Conservation (phyloP, 2,888 invertebrate genomes). For the Trissoscelio sp. region DNA sequence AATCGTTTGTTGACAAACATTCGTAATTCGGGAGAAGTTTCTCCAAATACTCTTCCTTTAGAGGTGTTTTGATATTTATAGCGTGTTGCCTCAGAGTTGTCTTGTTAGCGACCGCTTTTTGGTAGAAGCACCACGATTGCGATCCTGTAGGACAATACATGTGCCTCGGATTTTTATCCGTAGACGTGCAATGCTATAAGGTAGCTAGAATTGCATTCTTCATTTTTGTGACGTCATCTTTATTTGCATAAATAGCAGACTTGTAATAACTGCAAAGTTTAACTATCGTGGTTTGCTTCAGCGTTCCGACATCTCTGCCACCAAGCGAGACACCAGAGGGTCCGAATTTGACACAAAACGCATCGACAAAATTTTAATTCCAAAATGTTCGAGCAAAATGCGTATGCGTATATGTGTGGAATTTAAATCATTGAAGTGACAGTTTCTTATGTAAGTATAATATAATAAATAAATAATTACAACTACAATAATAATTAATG, state of each 20-base stretch:
- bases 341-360: too few species aligned
- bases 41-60: background rate
- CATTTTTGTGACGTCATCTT: constrained; percentile 5
- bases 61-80: background rate
- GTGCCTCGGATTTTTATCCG: constrained; percentile 11
- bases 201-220: constrained; percentile 2
- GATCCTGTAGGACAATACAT: background rate
- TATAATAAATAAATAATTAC: too few species aligned
- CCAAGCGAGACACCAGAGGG: constrained; percentile 4
- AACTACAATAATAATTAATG: too few species aligned
- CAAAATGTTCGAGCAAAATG: too few species aligned
- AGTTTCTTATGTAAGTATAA: too few species aligned
- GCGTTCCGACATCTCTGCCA: background rate
- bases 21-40: background rate
- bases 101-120: background rate
- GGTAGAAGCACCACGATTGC: constrained; percentile 4
- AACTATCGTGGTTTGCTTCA: constrained; percentile 3
- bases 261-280: constrained; percentile 14
- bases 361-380: too few species aligned
- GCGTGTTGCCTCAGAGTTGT: background rate
- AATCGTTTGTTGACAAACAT: constrained; percentile 2
- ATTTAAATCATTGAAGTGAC: too few species aligned
- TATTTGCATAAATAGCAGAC: constrained; percentile 6
- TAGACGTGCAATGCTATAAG: constrained; percentile 5
- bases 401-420: too few species aligned